Evolutionary conservation across 2,113 vertebrate genomes (phyloP).

Genomic region (Scalopus aquaticus): DNA sequence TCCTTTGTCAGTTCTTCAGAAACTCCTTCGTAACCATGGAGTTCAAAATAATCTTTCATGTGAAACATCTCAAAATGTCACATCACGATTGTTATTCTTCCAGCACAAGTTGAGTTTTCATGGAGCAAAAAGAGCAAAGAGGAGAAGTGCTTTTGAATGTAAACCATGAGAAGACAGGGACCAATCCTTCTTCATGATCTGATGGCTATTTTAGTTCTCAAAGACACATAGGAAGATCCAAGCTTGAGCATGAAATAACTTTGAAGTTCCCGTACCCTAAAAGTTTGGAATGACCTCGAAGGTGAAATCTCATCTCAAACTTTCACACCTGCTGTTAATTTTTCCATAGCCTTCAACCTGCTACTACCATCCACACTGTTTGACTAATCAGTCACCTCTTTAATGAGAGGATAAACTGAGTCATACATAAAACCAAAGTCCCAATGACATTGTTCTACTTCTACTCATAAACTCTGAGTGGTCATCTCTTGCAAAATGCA

Average conservation of each 20-base stretch:
- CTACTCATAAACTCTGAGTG: not conserved
- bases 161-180: slow-evolving; percentile 40
- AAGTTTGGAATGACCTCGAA: not conserved
- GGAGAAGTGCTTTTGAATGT: slow-evolving; percentile 49
- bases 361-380: not conserved
- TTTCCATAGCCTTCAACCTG: not conserved
- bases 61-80: slow-evolving; percentile 75
- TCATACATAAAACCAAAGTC: not conserved
- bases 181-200: not conserved
- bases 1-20: slow-evolving; percentile 61
- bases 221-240: slow-evolving; percentile 7
- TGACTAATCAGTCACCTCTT: slow-evolving; percentile 23
- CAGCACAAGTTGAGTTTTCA: slow-evolving; percentile 47
- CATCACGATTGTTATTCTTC: slow-evolving; percentile 62
- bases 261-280: not conserved
- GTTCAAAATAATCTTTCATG: slow-evolving; percentile 69
- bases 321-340: not conserved
- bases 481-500: slow-evolving; percentile 28
- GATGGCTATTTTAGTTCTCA: slow-evolving; percentile 41
- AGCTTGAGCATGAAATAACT: not conserved
- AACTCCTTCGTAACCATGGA: slow-evolving; percentile 53
- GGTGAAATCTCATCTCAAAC: not conserved
- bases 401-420: slow-evolving; percentile 11
- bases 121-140: slow-evolving; percentile 50
- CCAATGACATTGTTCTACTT: not conserved